A percentile compares a stretch with the other conserved stretches of the same genome.
Conservation (phyloP, 1,140 invertebrate genomes). For the Drosophila pandora region DNA sequence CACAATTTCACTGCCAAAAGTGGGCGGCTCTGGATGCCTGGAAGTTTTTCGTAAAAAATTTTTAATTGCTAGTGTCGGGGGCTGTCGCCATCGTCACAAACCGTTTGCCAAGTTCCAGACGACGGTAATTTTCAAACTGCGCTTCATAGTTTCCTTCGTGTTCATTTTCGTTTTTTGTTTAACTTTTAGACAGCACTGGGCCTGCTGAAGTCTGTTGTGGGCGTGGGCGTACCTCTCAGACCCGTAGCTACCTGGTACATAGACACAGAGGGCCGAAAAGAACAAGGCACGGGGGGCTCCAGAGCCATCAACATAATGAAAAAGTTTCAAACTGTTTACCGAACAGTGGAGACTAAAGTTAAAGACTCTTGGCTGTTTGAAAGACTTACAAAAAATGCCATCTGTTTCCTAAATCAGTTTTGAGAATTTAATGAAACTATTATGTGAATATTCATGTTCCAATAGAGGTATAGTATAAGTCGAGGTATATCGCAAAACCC, state of each 20-base stretch:
- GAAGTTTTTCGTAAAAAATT: constrained; percentile 58
- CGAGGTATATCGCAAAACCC: neutral
- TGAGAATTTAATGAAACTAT: too few relatives aligned
- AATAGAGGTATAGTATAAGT: neutral
- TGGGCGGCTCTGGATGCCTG: constrained; percentile 7
- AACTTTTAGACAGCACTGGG: constrained; percentile 59
- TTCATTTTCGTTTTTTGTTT: constrained; percentile 35
- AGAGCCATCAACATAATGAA: constrained; percentile 75
- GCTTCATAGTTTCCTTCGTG: constrained; percentile 41
- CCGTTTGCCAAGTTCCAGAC: constrained; percentile 58
- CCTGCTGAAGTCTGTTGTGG: constrained; percentile 26
- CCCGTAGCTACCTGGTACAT: constrained; percentile 34
- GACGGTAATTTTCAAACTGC: constrained; percentile 57
- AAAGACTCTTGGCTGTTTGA: neutral
- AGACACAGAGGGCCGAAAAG: constrained; percentile 3
- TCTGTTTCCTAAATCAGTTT: neutral
- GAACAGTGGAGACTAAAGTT: constrained; percentile 56
- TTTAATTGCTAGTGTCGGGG: constrained; percentile 78
- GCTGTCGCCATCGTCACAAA: constrained; percentile 45
- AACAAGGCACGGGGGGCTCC: constrained; percentile 1
- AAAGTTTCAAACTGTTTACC: constrained; percentile 70
- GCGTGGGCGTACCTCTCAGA: constrained; percentile 23
- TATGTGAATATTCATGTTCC: too few relatives aligned
- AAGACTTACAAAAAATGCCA: neutral
- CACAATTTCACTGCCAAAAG: constrained; percentile 37